A percentile compares a stretch with the other conserved stretches of the same genome.
Conservation (phyloP, 2,113 vertebrate genomes). For the Mustela nigripes region DNA sequence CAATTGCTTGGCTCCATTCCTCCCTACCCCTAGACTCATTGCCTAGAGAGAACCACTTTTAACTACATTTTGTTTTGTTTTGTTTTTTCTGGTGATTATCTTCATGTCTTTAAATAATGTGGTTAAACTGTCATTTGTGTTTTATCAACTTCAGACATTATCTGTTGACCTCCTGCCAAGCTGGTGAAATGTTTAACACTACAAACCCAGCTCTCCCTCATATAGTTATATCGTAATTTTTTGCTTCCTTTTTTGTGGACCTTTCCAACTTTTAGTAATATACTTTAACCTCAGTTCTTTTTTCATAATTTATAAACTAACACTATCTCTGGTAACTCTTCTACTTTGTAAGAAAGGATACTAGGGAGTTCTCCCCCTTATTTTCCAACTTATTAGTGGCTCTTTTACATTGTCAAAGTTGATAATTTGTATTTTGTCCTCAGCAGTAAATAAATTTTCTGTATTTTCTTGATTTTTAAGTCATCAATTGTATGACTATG, state of each 20-base stretch:
- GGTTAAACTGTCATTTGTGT: slow-evolving; percentile 1
- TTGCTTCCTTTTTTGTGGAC: slow-evolving; percentile 57
- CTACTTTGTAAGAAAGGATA: neutral
- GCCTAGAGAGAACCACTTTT: neutral
- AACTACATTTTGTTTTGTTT: neutral
- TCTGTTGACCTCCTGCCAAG: neutral
- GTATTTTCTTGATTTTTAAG: slow-evolving; percentile 25
- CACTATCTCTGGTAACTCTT: neutral
- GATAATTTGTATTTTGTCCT: slow-evolving; percentile 23
- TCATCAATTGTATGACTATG: neutral
- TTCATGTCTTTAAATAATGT: slow-evolving; percentile 27
- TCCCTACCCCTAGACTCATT: neutral
- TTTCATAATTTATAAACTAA: slow-evolving; percentile 40
- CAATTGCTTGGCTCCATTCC: neutral
- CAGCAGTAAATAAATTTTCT: neutral
- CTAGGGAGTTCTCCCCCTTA: neutral
- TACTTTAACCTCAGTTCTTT: slow-evolving; percentile 5
- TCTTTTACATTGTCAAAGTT: neutral
- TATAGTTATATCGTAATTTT: slow-evolving; percentile 20
- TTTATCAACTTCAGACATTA: slow-evolving; percentile 37
- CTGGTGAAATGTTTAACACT: neutral
- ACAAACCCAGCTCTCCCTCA: neutral
- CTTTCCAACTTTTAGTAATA: slow-evolving; percentile 35
- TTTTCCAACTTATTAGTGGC: neutral
- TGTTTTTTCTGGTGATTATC: slow-evolving; percentile 14